These are phyloP conservation scores for Heteractis magnifica DNA, from an alignment of 92 coral and sea anemone species.

Conservation along the genomic window DNA sequence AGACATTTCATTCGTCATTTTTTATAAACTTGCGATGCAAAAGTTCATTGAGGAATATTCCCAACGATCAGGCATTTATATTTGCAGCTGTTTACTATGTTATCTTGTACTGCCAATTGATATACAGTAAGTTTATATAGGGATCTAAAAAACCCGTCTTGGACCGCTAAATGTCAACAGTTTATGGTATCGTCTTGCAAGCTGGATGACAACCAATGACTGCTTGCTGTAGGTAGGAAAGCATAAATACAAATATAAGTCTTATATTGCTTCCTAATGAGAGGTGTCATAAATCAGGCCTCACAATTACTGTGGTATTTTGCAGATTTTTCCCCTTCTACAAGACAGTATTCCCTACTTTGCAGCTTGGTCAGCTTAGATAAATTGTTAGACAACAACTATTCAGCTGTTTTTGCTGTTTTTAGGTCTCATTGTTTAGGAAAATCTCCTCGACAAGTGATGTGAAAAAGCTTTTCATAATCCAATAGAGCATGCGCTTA, in stretches of 20 bases:
- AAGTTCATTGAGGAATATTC: neutral
- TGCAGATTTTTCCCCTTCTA: neutral
- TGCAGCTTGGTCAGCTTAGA: neutral
- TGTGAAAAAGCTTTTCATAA: neutral
- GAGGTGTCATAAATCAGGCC: neutral
- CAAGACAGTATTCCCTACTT: neutral
- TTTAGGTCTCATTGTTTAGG: neutral
- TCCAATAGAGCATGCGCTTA: neutral
- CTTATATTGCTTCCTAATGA: neutral
- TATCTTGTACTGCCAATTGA: neutral
- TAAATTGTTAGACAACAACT: neutral
- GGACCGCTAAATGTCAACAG: too few relatives aligned
- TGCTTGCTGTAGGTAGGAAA: neutral
- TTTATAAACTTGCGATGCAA: neutral
- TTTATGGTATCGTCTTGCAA: too few relatives aligned
- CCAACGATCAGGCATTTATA: neutral
- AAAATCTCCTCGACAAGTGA: neutral
- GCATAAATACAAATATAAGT: neutral
- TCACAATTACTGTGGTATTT: neutral
- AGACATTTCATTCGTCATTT: slow-evolving; percentile 26
- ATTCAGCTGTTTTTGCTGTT: neutral
- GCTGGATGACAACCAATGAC: neutral
- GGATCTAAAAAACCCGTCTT: too few relatives aligned
- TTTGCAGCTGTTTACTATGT: neutral
- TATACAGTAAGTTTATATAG: too few relatives aligned